These are phyloP conservation scores for Lerista edwardsae DNA, from an alignment of 2,797 vertebrate genomes.

Conservation along the genomic window DNA sequence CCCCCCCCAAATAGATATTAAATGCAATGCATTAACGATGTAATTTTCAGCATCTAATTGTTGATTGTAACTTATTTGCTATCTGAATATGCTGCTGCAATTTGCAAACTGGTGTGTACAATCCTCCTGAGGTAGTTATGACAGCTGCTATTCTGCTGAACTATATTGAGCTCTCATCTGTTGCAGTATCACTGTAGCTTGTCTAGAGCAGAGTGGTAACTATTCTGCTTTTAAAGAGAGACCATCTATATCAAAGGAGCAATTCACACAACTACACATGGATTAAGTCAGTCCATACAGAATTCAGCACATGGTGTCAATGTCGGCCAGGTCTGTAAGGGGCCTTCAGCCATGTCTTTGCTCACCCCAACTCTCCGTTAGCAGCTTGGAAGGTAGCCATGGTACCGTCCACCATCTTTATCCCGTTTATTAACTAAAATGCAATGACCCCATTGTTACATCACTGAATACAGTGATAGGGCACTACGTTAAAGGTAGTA, in stretches of 20 bases:
- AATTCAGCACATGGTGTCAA: background rate
- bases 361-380: too few relatives aligned
- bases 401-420: too few relatives aligned
- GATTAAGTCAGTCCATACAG: background rate
- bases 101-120: slow-evolving; percentile 41
- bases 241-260: background rate
- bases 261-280: background rate
- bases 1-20: slow-evolving; percentile 72
- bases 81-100: slow-evolving; percentile 52
- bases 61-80: slow-evolving; percentile 66
- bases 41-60: slow-evolving; percentile 73
- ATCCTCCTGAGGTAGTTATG: slow-evolving; percentile 42
- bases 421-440: too few relatives aligned
- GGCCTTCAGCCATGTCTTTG: too few relatives aligned
- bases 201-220: too few relatives aligned
- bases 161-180: background rate
- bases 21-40: slow-evolving; percentile 71
- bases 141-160: slow-evolving; percentile 24
- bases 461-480: too few relatives aligned
- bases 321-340: too few relatives aligned
- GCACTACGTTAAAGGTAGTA: too few relatives aligned
- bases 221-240: background rate
- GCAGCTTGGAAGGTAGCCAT: too few relatives aligned
- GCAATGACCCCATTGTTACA: too few relatives aligned
- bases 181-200: background rate